These are phyloP conservation scores for Hermodice carunculata DNA, from an alignment of 2,888 invertebrate species.

Conservation along the genomic window DNA sequence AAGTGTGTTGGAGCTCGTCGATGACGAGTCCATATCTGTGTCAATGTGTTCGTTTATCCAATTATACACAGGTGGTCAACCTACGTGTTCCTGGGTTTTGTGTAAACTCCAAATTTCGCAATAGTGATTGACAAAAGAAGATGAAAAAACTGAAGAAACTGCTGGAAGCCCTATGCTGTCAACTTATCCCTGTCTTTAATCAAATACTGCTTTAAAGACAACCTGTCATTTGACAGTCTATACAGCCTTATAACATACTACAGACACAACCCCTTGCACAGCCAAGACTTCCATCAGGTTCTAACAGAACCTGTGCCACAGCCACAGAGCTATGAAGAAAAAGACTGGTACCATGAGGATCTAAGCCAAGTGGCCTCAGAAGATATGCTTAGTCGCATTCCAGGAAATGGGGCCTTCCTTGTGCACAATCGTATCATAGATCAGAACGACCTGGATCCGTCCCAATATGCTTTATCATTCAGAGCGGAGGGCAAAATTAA, in stretches of 20 bases:
- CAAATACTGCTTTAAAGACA: slow-evolving; percentile 91
- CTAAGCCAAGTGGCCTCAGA: slow-evolving; percentile 88
- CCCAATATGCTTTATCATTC: slow-evolving; percentile 94
- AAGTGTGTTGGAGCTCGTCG: too few species aligned
- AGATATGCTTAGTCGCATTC: slow-evolving; percentile 85
- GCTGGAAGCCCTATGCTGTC: too few species aligned
- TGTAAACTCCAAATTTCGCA: too few species aligned
- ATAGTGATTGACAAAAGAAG: too few species aligned
- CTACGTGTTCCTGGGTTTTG: too few species aligned
- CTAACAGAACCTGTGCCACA: slow-evolving; percentile 93
- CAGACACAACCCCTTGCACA: slow-evolving; percentile 85
- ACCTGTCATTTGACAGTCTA: slow-evolving; percentile 89
- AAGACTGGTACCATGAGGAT: slow-evolving; percentile 92
- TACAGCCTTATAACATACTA: slow-evolving; percentile 94
- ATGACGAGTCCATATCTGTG: too few species aligned
- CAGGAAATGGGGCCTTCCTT: slow-evolving; percentile 93
- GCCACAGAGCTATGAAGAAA: slow-evolving; percentile 92
- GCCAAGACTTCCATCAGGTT: slow-evolving; percentile 89
- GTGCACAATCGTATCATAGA: slow-evolving; percentile 77
- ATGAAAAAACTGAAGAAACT: too few species aligned
- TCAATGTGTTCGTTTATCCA: too few species aligned
- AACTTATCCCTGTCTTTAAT: too few species aligned
- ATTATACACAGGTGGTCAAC: too few species aligned
- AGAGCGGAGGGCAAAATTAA: slow-evolving; percentile 94
- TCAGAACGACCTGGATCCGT: slow-evolving; percentile 83